A percentile compares a stretch with the other conserved stretches of the same genome.
Evolutionary conservation across 2,797 vertebrate species (phyloP).

Genomic region (Ataeniobius toweri): DNA sequence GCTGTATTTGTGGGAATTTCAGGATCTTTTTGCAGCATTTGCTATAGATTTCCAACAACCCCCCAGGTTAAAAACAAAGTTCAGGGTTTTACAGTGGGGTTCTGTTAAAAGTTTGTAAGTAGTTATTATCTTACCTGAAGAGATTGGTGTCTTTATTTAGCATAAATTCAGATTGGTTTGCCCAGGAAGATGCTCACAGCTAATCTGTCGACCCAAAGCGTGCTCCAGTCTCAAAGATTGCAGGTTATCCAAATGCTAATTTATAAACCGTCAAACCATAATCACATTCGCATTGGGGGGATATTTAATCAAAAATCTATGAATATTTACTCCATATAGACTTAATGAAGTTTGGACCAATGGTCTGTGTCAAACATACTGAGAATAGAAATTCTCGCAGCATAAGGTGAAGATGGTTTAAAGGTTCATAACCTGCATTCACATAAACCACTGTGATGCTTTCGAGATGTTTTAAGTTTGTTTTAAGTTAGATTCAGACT

Average conservation of each 20-base stretch:
- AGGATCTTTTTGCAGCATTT: not conserved
- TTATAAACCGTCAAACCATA: not conserved
- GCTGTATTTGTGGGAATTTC: constrained; percentile 9
- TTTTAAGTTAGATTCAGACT: not conserved
- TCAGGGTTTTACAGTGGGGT: not conserved
- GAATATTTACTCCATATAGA: not conserved
- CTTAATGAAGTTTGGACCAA: not conserved
- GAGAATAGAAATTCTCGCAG: not conserved
- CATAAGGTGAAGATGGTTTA: not conserved
- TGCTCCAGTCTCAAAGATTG: not conserved
- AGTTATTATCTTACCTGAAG: not conserved
- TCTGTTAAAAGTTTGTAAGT: not conserved
- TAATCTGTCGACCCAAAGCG: not conserved
- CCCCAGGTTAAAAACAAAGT: not conserved
- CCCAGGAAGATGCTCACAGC: not conserved
- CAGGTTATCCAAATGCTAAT: not conserved
- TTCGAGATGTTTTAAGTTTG: not conserved
- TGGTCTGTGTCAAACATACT: not conserved
- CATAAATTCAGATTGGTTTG: not conserved
- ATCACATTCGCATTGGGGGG: not conserved
- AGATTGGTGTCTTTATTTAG: not conserved
- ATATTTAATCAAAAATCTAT: not conserved
- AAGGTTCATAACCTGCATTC: not conserved
- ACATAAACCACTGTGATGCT: not conserved
- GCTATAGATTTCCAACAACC: constrained; percentile 10